Base-by-base conservation (phyloP, 2,888 invertebrate species). In the Argyresthia goedartella region DNA sequence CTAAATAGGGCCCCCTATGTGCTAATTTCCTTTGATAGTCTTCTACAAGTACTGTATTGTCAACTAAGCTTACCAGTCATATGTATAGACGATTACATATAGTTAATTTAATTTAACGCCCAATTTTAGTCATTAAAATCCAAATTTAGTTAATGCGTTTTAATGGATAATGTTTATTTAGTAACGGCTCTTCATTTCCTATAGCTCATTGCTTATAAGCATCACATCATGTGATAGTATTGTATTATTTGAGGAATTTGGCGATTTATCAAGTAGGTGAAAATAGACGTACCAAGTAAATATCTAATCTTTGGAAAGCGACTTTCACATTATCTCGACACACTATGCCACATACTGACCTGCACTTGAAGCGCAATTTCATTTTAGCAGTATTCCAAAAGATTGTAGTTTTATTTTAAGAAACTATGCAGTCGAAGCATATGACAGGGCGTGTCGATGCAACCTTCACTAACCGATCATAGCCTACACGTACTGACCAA, bases 31-130 rank as follows among this genome's bases (percentile, higher is more conserved):
- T 76, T 75, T 81, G 77, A 71, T 74, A 80, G 81, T 78, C 69
- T 76, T 76, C 74, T 79, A 74, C 79, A 77, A 73, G 68, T 73
- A 64, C 69, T 76, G 80, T 82, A 81, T 82, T 76, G 75, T 78
- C 79, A 71, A 75, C 76, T 85, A 82, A 85, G 81, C 81, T 81
- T 81, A 85, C 81, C 85, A 86, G 85, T 86, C 86, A 82, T 81
- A 76, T 85, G 79, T 81, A 82, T 84, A 85, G 80, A 76, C 71
- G 73, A 81, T 76, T 79, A 72, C 71, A 74, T 74, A 52, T 42
- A 75, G 76, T 76, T 76, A 77, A 50, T 76, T 76, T 76, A 77
- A 50, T 76, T 82, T 82, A 81, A 81, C 73, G 74, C 79, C 76
- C 51, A 76, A 78, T 80, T 79, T 79, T 85, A 86, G 85, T 86